A percentile compares a stretch with the other conserved stretches of the same genome.
These are phyloP conservation scores for Calameuta pallipes DNA, from an alignment of 2,888 invertebrate species.

Conservation along the genomic window DNA sequence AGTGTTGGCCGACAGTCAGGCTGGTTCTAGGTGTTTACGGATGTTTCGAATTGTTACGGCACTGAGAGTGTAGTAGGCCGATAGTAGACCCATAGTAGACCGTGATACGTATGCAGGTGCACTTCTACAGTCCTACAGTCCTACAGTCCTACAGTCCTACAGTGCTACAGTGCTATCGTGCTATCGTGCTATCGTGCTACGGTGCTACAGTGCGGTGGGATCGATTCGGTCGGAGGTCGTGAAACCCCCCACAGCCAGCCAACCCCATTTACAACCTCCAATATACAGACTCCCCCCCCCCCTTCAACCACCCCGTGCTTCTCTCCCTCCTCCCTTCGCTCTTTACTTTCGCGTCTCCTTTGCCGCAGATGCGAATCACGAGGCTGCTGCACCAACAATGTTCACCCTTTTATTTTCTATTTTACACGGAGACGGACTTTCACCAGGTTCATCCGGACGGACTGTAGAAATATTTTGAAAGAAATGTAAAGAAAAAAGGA, in stretches of 20 bases:
- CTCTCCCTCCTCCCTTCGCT: neutral
- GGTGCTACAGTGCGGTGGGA: constrained; percentile 56
- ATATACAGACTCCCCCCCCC: constrained; percentile 39
- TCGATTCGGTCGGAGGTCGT: constrained; percentile 61
- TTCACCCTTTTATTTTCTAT: neutral
- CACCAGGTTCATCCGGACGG: neutral
- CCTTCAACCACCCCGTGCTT: constrained; percentile 34
- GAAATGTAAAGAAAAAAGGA: neutral
- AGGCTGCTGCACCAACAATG: neutral
- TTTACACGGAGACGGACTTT: neutral
- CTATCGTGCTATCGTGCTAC: too few species aligned
- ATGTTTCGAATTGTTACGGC: constrained; percentile 8
- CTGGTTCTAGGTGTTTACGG: neutral
- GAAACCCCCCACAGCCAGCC: constrained; percentile 21
- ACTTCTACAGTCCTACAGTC: constrained; percentile 35
- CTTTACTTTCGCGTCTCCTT: neutral
- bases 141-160: constrained; percentile 6
- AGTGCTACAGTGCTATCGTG: too few species aligned
- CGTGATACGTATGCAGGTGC: constrained; percentile 56
- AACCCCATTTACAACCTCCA: constrained; percentile 48
- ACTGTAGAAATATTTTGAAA: neutral
- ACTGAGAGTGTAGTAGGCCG: constrained; percentile 23
- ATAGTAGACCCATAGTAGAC: constrained; percentile 23
- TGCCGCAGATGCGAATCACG: neutral
- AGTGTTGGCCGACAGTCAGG: neutral